Conservation (phyloP, 2,797 vertebrate genomes). For the Synaphobranchus kaupii region DNA sequence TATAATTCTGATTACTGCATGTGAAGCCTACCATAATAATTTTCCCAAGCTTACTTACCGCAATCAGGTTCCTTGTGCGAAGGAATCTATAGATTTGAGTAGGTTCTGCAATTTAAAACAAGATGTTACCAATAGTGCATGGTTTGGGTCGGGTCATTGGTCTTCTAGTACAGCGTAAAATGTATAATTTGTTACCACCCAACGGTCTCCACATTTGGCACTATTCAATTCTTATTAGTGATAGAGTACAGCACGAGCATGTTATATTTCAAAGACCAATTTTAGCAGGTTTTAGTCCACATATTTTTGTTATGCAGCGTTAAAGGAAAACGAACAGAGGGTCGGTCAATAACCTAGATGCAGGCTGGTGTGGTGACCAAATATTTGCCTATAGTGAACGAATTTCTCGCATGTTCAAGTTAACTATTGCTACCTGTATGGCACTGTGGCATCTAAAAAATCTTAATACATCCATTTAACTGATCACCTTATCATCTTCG, state of each 20-base stretch:
- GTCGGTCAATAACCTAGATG: background rate
- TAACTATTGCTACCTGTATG: background rate
- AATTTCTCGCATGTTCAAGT: background rate
- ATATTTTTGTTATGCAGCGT: background rate
- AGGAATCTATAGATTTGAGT: slow-evolving; percentile 99
- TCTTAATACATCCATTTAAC: background rate
- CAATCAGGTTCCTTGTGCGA: slow-evolving; percentile 96
- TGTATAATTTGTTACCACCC: too few relatives aligned
- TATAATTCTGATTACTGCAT: background rate
- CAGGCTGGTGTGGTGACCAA: background rate
- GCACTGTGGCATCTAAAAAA: background rate
- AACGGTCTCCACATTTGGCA: too few relatives aligned
- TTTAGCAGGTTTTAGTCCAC: background rate
- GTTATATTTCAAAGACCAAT: background rate
- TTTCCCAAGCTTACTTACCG: slow-evolving; percentile 67
- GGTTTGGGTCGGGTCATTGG: background rate
- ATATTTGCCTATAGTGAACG: background rate
- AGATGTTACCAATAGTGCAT: background rate
- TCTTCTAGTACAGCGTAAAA: background rate
- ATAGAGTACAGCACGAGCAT: too few relatives aligned
- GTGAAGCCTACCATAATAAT: background rate
- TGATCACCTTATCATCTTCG: background rate
- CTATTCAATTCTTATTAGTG: too few relatives aligned
- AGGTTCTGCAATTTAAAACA: slow-evolving; percentile 76
- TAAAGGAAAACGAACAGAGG: background rate